Evolutionary conservation across 1,140 invertebrate genomes (phyloP).

Genomic region (Meloidogyne exigua): DNA sequence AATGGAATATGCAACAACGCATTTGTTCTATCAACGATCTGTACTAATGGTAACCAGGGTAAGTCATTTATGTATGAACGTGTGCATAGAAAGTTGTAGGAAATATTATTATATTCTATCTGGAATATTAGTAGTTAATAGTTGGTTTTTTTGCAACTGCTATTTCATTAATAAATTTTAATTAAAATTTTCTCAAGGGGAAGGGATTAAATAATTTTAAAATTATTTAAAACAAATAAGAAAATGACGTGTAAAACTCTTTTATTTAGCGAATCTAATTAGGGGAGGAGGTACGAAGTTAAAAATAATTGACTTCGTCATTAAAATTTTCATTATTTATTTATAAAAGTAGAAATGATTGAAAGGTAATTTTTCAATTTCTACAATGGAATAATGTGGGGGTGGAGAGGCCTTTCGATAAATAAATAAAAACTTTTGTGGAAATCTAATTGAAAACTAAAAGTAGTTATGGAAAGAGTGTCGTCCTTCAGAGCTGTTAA

Average conservation of each 20-base stretch:
- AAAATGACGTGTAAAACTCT: too few species aligned
- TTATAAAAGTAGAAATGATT: neutral
- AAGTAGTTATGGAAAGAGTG: neutral
- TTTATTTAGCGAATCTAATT: too few species aligned
- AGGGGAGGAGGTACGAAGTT: too few species aligned
- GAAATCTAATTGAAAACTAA: neutral
- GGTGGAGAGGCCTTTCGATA: neutral
- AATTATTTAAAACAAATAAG: too few species aligned
- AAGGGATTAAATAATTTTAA: too few species aligned
- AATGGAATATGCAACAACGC: slow-evolving; percentile 19
- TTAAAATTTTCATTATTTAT: too few species aligned
- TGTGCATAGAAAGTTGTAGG: neutral
- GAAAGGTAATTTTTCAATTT: neutral
- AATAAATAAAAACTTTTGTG: neutral
- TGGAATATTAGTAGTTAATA: too few species aligned
- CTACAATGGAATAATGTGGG: neutral
- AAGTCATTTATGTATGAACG: slow-evolving; percentile 13
- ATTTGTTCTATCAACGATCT: neutral
- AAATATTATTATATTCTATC: too few species aligned
- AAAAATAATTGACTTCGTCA: neutral
- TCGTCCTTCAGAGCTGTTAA: neutral
- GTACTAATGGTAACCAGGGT: neutral
- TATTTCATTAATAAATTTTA: too few species aligned
- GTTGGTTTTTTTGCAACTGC: too few species aligned
- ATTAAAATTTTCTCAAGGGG: too few species aligned